phyloP scores from a whole-genome alignment of 2,888 invertebrate species.

The Athetis lepigone region DNA sequence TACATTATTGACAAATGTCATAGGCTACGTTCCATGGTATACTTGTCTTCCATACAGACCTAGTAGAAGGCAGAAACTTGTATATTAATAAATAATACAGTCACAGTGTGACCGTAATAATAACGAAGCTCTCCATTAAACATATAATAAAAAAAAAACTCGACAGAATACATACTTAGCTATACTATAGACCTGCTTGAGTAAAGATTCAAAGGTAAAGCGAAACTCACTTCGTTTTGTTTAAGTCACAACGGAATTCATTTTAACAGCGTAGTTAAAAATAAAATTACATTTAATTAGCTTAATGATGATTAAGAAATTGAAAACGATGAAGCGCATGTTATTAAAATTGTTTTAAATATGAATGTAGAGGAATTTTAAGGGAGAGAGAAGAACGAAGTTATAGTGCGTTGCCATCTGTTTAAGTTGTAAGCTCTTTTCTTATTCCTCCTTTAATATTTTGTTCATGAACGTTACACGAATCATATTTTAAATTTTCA shows the following conservation, averaged over 20 bases:
- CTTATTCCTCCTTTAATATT: too few relatives aligned
- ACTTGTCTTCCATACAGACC: not conserved
- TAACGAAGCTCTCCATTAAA: slow-evolving; percentile 14
- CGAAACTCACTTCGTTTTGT: not conserved
- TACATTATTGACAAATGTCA: too few relatives aligned
- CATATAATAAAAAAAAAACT: slow-evolving; percentile 22
- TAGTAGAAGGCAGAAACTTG: not conserved
- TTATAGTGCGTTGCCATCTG: too few relatives aligned
- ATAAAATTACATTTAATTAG: not conserved
- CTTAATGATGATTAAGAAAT: too few relatives aligned
- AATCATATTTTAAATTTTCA: slow-evolving; percentile 4
- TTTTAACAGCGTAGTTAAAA: not conserved
- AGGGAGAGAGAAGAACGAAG: too few relatives aligned
- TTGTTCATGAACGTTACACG: too few relatives aligned
- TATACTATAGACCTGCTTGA: slow-evolving; percentile 4
- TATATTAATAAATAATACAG: not conserved
- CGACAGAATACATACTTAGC: slow-evolving; percentile 6
- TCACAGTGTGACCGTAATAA: not conserved
- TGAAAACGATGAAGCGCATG: too few relatives aligned
- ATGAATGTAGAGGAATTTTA: too few relatives aligned
- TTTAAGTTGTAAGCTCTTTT: too few relatives aligned
- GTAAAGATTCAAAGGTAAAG: not conserved
- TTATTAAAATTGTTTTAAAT: too few relatives aligned
- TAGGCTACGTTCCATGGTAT: too few relatives aligned
- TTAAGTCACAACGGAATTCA: not conserved